These are phyloP conservation scores for Lepus townsendii DNA, from an alignment of 2,797 vertebrate species.

Conservation along the genomic window DNA sequence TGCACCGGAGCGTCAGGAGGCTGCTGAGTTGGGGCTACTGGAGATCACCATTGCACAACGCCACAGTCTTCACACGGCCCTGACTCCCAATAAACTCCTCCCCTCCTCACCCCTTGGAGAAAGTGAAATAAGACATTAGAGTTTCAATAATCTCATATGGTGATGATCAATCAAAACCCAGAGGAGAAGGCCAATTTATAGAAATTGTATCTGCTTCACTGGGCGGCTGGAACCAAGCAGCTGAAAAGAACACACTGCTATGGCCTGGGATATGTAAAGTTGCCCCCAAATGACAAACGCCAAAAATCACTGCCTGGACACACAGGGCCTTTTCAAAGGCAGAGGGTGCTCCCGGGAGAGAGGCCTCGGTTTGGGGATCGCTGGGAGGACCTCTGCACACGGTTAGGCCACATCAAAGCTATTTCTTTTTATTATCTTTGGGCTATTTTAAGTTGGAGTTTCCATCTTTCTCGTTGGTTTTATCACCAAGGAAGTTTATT, in stretches of 20 bases:
- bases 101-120: constrained; percentile 77
- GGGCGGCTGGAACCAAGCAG: constrained; percentile 68
- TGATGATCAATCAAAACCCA: constrained; percentile 83
- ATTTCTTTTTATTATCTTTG: constrained; percentile 86
- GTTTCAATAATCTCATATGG: constrained; percentile 83
- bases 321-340: constrained; percentile 62
- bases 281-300: constrained; percentile 64
- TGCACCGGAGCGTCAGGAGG: constrained; percentile 27
- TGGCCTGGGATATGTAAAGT: constrained; percentile 74
- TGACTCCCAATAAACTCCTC: constrained; percentile 75
- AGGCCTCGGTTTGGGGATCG: constrained; percentile 38
- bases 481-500: constrained; percentile 88
- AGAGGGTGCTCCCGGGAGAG: not conserved
- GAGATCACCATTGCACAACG: constrained; percentile 72
- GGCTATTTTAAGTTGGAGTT: constrained; percentile 82
- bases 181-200: constrained; percentile 81
- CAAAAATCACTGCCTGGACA: constrained; percentile 34
- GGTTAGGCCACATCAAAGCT: constrained; percentile 80
- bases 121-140: constrained; percentile 85
- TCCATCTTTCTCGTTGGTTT: constrained; percentile 86
- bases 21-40: constrained; percentile 72
- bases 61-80: constrained; percentile 68
- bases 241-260: constrained; percentile 54
- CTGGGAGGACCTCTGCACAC: constrained; percentile 65
- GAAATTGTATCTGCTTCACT: constrained; percentile 80